Evolutionary conservation across 2,113 vertebrate species (phyloP).

Genomic region (Trematomus loennbergii): DNA sequence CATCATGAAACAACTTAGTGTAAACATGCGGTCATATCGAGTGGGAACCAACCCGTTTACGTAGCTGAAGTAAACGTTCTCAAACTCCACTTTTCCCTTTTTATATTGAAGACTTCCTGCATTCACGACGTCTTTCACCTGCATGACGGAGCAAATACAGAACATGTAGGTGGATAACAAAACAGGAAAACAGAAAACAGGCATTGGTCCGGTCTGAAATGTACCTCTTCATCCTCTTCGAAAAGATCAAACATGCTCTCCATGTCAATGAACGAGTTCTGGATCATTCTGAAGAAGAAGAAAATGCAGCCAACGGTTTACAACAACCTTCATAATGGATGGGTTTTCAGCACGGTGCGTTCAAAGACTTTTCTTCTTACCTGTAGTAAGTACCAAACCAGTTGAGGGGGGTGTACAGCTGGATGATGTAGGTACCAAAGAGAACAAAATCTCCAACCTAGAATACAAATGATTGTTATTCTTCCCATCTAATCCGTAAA

Average conservation of each 20-base stretch:
- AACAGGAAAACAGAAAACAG: not conserved
- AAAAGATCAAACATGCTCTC: slow-evolving; percentile 98
- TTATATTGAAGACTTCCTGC: slow-evolving; percentile 85
- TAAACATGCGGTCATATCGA: not conserved
- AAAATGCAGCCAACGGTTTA: not conserved
- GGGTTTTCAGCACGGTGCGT: not conserved
- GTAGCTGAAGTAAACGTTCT: slow-evolving; percentile 95
- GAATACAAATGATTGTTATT: not conserved
- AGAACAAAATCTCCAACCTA: slow-evolving; percentile 97
- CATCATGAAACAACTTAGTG: not conserved
- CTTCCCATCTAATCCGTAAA: too few species aligned
- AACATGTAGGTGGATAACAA: accelerated
- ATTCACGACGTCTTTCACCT: slow-evolving; percentile 92
- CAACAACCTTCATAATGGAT: not conserved
- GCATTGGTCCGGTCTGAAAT: not conserved
- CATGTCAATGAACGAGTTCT: slow-evolving; percentile 98
- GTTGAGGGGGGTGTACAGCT: slow-evolving; percentile 95
- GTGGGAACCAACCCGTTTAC: slow-evolving; percentile 83
- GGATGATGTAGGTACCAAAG: slow-evolving; percentile 97
- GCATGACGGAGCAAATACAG: not conserved
- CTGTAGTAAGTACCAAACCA: slow-evolving; percentile 99
- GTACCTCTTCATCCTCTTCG: slow-evolving; percentile 91
- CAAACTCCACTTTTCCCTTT: slow-evolving; percentile 90
- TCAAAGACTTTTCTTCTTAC: slow-evolving; percentile 71
- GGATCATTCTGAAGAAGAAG: slow-evolving; percentile 90